These are phyloP conservation scores for Pygocentrus nattereri DNA, from an alignment of 2,797 vertebrate species.

Conservation along the genomic window DNA sequence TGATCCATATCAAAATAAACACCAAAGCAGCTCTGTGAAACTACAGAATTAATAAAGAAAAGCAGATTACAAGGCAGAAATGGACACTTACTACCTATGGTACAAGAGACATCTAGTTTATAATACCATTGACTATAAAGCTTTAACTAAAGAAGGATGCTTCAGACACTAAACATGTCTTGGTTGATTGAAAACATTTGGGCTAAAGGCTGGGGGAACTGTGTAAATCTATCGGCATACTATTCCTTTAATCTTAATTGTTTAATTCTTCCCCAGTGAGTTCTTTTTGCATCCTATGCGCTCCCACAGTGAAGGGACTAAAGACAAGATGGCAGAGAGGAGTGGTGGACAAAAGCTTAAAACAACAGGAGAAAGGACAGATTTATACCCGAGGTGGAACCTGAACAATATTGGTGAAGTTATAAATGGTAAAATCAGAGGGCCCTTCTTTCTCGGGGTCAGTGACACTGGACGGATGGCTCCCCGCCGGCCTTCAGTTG, in stretches of 20 bases:
- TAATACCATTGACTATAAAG: too few species aligned
- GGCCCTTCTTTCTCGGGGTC: slow-evolving; percentile 79
- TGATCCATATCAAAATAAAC: too few species aligned
- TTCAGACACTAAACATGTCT: slow-evolving; percentile 1
- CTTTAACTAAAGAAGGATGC: too few species aligned
- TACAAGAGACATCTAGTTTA: too few species aligned
- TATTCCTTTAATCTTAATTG: slow-evolving; percentile 5
- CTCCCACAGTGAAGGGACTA: slow-evolving; percentile 45
- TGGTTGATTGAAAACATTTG: neutral
- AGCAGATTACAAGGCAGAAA: too few species aligned
- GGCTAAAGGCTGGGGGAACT: neutral
- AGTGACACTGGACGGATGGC: slow-evolving; percentile 78
- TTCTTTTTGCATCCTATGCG: slow-evolving; percentile 26
- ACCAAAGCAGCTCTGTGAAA: too few species aligned
- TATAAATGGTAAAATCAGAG: slow-evolving; percentile 80
- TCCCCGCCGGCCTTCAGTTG: slow-evolving; percentile 74
- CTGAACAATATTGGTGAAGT: slow-evolving; percentile 67
- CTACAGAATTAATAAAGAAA: too few species aligned
- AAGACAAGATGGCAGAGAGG: slow-evolving; percentile 50
- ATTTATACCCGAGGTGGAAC: slow-evolving; percentile 60
- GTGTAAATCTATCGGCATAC: neutral
- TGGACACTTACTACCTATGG: too few species aligned
- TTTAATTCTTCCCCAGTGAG: slow-evolving; percentile 33
- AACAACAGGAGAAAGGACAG: slow-evolving; percentile 57
- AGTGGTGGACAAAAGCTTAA: slow-evolving; percentile 54